Percentiles rank a stretch among this genome's conserved stretches.
phyloP scores from a whole-genome alignment of 1,140 invertebrate genomes.

The Cydia amplana region DNA sequence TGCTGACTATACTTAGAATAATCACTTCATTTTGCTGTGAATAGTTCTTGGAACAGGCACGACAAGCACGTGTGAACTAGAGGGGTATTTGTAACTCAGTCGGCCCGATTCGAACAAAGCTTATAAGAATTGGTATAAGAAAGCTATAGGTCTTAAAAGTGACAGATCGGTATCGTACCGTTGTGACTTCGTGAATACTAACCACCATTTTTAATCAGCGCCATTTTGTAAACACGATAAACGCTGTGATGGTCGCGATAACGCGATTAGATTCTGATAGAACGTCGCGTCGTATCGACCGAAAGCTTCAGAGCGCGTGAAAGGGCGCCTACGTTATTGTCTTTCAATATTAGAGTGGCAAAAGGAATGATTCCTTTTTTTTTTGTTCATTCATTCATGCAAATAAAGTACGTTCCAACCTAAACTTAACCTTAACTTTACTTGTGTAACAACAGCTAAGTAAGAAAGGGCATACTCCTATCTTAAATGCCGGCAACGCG shows the following conservation, averaged over 20 bases:
- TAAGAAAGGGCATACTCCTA: no score
- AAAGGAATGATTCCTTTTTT: background rate
- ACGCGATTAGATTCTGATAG: conserved; percentile 26
- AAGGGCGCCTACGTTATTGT: background rate
- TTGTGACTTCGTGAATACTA: background rate
- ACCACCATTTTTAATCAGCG: conserved; percentile 22
- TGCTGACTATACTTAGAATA: background rate
- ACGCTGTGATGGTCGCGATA: conserved; percentile 11
- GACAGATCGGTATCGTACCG: no score
- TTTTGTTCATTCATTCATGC: background rate
- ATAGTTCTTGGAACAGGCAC: background rate
- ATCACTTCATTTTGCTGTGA: background rate
- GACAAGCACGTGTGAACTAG: background rate
- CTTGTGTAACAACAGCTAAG: no score
- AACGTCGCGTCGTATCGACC: conserved; percentile 21
- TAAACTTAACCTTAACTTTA: no score
- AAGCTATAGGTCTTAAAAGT: no score
- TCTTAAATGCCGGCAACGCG: no score
- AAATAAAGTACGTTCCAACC: background rate
- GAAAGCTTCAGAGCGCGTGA: conserved; percentile 22
- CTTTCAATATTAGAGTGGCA: background rate
- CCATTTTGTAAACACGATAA: conserved; percentile 29
- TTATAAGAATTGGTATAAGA: no score
- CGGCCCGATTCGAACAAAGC: no score
- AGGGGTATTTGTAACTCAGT: background rate